Evolutionary conservation across 1,140 invertebrate genomes (phyloP).

Genomic region (Orchestia grillus): DNA sequence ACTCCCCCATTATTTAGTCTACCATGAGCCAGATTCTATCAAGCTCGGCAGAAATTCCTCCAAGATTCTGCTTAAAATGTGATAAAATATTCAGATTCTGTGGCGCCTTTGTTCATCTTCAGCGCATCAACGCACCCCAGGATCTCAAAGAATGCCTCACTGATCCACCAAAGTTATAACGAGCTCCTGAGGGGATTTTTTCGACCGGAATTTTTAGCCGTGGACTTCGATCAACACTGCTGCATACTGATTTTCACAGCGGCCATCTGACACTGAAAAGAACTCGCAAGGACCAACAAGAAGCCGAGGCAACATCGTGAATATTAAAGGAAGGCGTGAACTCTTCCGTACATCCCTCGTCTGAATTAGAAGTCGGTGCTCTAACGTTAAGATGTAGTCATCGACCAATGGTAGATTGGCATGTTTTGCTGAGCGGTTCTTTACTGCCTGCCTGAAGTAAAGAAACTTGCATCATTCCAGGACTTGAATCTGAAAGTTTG

Average conservation of each 20-base stretch:
- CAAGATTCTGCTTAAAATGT: background rate
- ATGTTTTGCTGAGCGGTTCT: background rate
- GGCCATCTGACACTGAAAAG: background rate
- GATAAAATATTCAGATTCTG: background rate
- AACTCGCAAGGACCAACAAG: no score
- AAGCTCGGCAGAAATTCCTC: background rate
- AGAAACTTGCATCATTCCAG: background rate
- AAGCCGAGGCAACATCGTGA: background rate
- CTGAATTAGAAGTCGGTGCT: background rate
- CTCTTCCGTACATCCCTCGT: background rate
- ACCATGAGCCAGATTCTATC: background rate
- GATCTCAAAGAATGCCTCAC: background rate
- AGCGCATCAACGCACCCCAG: background rate
- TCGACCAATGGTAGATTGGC: background rate
- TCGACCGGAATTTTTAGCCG: background rate
- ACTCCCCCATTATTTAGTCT: background rate
- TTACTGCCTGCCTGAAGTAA: background rate
- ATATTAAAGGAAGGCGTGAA: background rate
- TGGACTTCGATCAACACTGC: background rate
- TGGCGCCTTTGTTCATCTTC: background rate
- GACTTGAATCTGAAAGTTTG: background rate
- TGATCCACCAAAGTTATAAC: slow-evolving; percentile 8
- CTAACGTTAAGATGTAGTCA: background rate
- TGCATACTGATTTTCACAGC: slow-evolving; percentile 1
- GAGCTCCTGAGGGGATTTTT: background rate